Conservation (phyloP, 2,888 invertebrate genomes). For the Abrostola tripartita region DNA sequence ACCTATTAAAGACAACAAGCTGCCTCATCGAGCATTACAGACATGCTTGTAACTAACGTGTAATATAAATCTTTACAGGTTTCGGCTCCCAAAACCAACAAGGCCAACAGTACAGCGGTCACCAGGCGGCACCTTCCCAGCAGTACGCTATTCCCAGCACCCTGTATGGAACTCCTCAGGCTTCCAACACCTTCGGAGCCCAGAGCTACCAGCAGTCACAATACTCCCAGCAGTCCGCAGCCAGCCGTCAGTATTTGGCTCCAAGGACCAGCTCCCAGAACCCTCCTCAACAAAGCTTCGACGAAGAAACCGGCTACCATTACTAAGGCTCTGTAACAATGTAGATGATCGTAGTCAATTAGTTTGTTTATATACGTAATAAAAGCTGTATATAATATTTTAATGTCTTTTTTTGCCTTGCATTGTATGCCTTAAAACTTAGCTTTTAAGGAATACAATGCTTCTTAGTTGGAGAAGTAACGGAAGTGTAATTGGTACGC, state of each 20-base stretch:
- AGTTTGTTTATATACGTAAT: constrained; percentile 52
- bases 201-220: constrained; percentile 34
- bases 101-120: constrained; percentile 25
- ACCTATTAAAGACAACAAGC: too few species aligned
- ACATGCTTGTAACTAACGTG: too few species aligned
- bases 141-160: constrained; percentile 46
- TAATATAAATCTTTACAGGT: constrained; percentile 37
- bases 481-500: too few species aligned
- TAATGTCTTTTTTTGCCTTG: neutral
- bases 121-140: constrained; percentile 13
- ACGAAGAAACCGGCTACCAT: constrained; percentile 80
- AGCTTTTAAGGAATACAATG: too few species aligned
- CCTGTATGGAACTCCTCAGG: constrained; percentile 49
- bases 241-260: constrained; percentile 78
- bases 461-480: too few species aligned
- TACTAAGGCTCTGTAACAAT: constrained; percentile 65
- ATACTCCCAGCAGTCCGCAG: constrained; percentile 57
- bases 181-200: constrained; percentile 12
- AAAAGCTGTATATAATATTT: constrained; percentile 51
- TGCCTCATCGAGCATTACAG: too few species aligned
- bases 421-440: too few species aligned
- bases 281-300: constrained; percentile 78
- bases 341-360: constrained; percentile 49
- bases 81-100: constrained; percentile 47
- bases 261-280: constrained; percentile 68